Percentiles rank a stretch among this genome's conserved stretches.
Evolutionary conservation across 2,113 vertebrate species (phyloP).

Genomic region (Ciconia stormi): DNA sequence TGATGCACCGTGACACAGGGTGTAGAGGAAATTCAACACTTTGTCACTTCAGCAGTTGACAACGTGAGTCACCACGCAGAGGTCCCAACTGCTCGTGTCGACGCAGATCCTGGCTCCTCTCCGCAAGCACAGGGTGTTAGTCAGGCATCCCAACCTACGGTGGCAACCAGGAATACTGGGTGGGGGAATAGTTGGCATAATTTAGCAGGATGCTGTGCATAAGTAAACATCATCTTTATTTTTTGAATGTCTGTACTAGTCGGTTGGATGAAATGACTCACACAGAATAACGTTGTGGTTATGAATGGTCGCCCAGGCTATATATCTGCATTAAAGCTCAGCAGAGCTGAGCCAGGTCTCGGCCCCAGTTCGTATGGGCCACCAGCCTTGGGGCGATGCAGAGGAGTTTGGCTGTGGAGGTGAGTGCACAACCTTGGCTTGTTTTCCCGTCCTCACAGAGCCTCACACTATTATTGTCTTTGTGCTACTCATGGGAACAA

Average conservation of each 20-base stretch:
- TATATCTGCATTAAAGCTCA: accelerated
- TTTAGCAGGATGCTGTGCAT: neutral
- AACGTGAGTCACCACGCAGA: neutral
- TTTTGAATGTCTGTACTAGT: neutral
- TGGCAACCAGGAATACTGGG: neutral
- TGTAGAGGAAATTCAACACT: neutral
- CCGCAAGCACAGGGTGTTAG: neutral
- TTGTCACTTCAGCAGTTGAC: neutral
- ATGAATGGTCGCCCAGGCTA: neutral
- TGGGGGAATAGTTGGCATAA: neutral
- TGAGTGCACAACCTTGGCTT: neutral
- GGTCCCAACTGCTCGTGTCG: neutral
- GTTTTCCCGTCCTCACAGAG: neutral
- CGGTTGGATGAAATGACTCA: neutral
- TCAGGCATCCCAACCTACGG: neutral
- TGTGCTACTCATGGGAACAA: accelerated
- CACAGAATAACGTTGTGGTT: neutral
- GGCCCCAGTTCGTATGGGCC: accelerated
- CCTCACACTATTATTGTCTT: accelerated
- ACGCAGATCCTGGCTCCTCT: neutral
- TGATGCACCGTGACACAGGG: constrained; percentile 10
- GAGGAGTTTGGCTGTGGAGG: neutral
- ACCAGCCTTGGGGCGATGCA: neutral
- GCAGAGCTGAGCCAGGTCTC: neutral
- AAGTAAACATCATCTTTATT: neutral